Percentiles rank a stretch among this genome's conserved stretches.
Conservation (phyloP, 2,113 vertebrate species). For the Candoia aspera region DNA sequence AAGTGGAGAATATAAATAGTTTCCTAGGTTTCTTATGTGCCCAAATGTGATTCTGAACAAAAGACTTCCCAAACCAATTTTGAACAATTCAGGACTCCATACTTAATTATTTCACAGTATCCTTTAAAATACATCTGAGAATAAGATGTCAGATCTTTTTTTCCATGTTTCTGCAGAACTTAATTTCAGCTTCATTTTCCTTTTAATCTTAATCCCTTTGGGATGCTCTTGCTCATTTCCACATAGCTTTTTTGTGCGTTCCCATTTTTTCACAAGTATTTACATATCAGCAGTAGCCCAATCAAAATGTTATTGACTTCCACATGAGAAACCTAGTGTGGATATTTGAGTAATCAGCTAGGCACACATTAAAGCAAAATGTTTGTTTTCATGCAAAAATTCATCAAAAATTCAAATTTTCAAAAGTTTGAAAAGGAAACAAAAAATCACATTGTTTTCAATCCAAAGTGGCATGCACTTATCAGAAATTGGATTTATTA, state of each 20-base stretch:
- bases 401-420: constrained; percentile 45
- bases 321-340: constrained; percentile 40
- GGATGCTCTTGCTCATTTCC: constrained; percentile 34
- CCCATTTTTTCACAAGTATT: constrained; percentile 51
- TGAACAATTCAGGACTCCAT: not conserved
- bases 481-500: constrained; percentile 45
- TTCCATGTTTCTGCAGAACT: constrained; percentile 1
- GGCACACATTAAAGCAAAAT: constrained; percentile 49
- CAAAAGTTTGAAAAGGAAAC: constrained; percentile 37
- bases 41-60: not conserved
- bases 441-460: not conserved
- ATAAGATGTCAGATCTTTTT: not conserved
- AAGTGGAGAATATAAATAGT: not conserved
- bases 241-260: constrained; percentile 22
- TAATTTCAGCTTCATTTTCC: constrained; percentile 6
- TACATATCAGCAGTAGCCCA: constrained; percentile 58
- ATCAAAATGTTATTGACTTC: constrained; percentile 65
- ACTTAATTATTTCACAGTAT: constrained; percentile 23
- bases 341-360: constrained; percentile 56
- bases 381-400: constrained; percentile 54
- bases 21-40: not conserved
- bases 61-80: constrained; percentile 9
- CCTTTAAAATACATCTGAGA: constrained; percentile 10
- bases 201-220: constrained; percentile 26
- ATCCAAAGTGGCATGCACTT: constrained; percentile 35